phyloP scores from a whole-genome alignment of 1,140 invertebrate genomes.

The Cyclargus thomasi region DNA sequence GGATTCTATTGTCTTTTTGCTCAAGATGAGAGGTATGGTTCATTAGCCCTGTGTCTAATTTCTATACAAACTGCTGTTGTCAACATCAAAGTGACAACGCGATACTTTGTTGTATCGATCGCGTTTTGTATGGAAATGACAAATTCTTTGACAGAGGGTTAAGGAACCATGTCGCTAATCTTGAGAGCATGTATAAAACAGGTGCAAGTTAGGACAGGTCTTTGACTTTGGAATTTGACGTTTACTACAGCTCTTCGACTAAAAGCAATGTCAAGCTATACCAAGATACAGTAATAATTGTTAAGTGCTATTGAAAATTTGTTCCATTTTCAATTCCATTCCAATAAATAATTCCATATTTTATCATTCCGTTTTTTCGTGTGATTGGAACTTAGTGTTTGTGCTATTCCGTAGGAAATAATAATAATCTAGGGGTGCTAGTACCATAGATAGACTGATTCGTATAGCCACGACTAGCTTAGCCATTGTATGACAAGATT shows the following conservation, averaged over 20 bases:
- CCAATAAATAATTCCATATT: background rate
- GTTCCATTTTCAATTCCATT: background rate
- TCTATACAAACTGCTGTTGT: too few relatives aligned
- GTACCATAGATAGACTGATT: conserved; percentile 64
- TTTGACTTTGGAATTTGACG: too few relatives aligned
- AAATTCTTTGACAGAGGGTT: too few relatives aligned
- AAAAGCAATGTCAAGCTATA: background rate
- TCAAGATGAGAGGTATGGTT: too few relatives aligned
- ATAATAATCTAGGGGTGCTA: conserved; percentile 45
- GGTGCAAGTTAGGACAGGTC: background rate
- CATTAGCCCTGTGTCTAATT: too few relatives aligned
- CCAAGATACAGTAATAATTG: background rate
- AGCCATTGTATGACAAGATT: conserved; percentile 34
- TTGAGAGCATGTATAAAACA: too few relatives aligned
- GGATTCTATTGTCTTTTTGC: too few relatives aligned
- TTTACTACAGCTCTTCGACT: background rate
- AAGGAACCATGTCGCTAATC: too few relatives aligned
- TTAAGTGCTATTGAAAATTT: background rate
- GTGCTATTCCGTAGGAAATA: background rate
- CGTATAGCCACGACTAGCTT: conserved; percentile 62
- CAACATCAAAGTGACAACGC: too few relatives aligned
- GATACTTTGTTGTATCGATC: too few relatives aligned
- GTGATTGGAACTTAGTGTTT: background rate
- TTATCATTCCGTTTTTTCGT: background rate
- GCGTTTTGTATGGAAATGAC: too few relatives aligned